Evolutionary conservation across 2,113 vertebrate genomes (phyloP).

Genomic region (Herpetotheres cachinnans): DNA sequence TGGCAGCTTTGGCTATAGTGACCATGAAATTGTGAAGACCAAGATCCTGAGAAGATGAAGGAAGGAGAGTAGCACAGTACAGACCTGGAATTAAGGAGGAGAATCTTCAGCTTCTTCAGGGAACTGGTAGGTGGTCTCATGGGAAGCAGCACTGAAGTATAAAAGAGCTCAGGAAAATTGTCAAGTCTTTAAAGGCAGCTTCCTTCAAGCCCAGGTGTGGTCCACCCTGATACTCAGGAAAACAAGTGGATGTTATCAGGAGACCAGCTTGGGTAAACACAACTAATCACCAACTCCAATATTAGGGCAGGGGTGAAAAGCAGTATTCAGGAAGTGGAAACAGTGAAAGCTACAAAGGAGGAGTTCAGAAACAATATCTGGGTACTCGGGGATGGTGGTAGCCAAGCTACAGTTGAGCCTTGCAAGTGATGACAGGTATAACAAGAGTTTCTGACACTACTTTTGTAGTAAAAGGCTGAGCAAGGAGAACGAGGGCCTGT

Average conservation of each 20-base stretch:
- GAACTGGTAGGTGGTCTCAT: neutral
- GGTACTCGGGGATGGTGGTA: neutral
- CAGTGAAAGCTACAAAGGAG: neutral
- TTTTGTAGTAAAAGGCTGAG: neutral
- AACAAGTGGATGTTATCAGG: neutral
- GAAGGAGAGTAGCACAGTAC: neutral
- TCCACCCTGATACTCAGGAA: neutral
- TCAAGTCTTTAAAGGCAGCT: neutral
- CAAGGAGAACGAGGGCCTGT: neutral
- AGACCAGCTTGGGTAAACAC: neutral
- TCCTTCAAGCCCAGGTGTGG: neutral
- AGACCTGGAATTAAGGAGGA: neutral
- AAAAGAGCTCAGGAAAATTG: neutral
- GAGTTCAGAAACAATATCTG: neutral
- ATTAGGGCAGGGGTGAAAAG: neutral
- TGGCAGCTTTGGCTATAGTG: neutral
- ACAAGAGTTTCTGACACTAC: neutral
- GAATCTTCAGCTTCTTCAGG: neutral
- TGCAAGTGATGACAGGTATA: neutral
- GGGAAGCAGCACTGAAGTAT: neutral
- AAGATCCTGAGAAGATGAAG: neutral
- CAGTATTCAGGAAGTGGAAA: neutral
- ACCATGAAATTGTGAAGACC: neutral
- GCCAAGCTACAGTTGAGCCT: neutral
- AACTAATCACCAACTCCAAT: neutral